Conservation (phyloP, 1,140 invertebrate genomes). For the Pomacea maculata region DNA sequence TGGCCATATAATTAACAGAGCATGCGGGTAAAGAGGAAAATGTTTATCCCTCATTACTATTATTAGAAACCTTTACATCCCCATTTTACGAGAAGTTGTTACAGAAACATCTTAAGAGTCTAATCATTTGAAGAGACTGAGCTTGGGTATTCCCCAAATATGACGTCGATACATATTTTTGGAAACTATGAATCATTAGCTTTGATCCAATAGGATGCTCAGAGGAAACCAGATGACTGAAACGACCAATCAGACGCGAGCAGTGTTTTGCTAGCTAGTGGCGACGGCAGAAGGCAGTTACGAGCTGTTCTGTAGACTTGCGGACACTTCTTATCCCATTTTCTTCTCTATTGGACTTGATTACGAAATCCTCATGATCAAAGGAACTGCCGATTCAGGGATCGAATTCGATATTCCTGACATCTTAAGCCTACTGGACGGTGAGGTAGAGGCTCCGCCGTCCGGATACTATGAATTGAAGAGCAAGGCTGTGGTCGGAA, state of each 20-base stretch:
- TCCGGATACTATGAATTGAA: conserved; percentile 22
- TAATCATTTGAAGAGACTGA: background rate
- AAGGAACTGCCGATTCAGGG: conserved; percentile 19
- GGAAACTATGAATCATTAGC: conserved; percentile 4
- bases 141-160: conserved; percentile 12
- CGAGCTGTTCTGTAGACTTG: background rate
- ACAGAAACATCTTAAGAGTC: too few relatives aligned
- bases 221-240: conserved; percentile 3
- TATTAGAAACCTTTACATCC: too few relatives aligned
- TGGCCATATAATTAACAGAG: too few relatives aligned
- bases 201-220: background rate
- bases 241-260: conserved; percentile 1
- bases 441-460: background rate
- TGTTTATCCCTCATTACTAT: too few relatives aligned
- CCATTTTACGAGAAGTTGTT: too few relatives aligned
- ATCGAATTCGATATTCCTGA: conserved; percentile 20
- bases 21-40: too few relatives aligned
- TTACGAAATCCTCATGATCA: conserved; percentile 6
- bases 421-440: conserved; percentile 15
- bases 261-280: background rate
- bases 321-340: background rate
- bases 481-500: conserved; percentile 21
- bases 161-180: conserved; percentile 22
- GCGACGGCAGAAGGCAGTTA: background rate
- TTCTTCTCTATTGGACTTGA: background rate